These are phyloP conservation scores for Pocota personata DNA, from an alignment of 2,888 invertebrate genomes.

Conservation along the genomic window DNA sequence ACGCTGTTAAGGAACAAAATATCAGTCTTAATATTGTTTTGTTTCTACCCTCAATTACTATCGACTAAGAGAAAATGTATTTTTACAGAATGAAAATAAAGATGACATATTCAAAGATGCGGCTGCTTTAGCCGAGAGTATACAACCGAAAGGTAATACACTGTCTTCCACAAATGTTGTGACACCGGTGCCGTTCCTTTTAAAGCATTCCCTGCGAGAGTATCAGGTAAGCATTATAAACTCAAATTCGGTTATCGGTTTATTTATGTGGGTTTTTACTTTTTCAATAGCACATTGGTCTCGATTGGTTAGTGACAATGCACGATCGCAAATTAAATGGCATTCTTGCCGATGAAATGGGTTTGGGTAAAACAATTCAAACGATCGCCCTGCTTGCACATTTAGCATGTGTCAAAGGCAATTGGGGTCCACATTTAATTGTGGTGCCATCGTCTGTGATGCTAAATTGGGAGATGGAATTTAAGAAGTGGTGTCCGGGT, in stretches of 20 bases:
- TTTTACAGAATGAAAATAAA: conserved; percentile 80
- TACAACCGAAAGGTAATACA: conserved; percentile 99
- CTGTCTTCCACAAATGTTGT: conserved; percentile 96
- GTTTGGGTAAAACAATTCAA: conserved; percentile 98
- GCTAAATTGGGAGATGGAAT: conserved; percentile 99
- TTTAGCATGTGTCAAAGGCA: conserved; percentile 92
- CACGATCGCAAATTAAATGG: conserved; percentile 97
- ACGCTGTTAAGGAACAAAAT: conserved; percentile 62
- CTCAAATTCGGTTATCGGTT: neutral
- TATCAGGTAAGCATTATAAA: conserved; percentile 85
- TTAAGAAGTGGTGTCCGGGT: conserved; percentile 99
- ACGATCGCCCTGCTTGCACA: conserved; percentile 97
- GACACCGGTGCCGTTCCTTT: conserved; percentile 95
- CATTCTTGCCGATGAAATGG: conserved; percentile 98
- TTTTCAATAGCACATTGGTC: conserved; percentile 90
- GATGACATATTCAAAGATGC: conserved; percentile 94
- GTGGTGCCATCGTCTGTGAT: conserved; percentile 99
- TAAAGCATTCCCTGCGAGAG: conserved; percentile 95
- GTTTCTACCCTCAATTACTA: neutral
- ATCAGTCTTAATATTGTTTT: neutral
- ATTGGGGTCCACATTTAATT: conserved; percentile 99
- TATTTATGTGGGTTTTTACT: neutral
- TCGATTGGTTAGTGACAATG: conserved; percentile 99
- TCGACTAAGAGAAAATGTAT: neutral
- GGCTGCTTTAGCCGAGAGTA: conserved; percentile 96